Conservation (phyloP, 2,113 vertebrate species). For the Brachyistius frenatus region DNA sequence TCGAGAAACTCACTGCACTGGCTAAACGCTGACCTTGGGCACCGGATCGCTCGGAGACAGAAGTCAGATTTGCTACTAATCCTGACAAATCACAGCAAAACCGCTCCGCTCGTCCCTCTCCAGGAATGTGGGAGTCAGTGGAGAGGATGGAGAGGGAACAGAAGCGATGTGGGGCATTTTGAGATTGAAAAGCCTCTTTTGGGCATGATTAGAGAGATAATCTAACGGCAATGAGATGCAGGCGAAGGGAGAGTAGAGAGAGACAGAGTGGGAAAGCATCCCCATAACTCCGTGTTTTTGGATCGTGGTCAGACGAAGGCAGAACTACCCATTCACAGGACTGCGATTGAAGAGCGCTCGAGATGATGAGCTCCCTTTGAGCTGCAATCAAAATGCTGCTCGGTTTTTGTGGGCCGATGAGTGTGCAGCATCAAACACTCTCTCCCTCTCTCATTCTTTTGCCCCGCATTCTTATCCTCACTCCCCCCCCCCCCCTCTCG, state of each 20-base stretch:
- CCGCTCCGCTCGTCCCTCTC: constrained; percentile 3
- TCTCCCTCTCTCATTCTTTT: constrained; percentile 44
- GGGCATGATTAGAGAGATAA: constrained; percentile 66
- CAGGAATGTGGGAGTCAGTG: constrained; percentile 14
- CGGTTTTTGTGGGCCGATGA: constrained; percentile 70
- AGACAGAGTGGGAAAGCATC: constrained; percentile 21
- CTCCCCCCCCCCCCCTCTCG: background rate
- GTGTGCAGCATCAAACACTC: constrained; percentile 70
- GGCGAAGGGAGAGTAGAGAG: constrained; percentile 12
- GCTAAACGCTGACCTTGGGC: constrained; percentile 41
- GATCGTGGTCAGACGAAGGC: constrained; percentile 66
- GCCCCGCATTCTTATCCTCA: constrained; percentile 51
- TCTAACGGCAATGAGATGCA: constrained; percentile 40
- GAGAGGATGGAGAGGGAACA: constrained; percentile 26
- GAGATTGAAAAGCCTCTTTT: constrained; percentile 68
- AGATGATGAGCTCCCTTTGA: constrained; percentile 81
- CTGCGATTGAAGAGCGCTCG: constrained; percentile 72
- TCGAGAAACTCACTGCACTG: background rate
- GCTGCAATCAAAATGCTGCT: constrained; percentile 79
- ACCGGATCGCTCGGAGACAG: constrained; percentile 10
- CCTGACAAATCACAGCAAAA: constrained; percentile 50
- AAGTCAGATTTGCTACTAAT: constrained; percentile 51
- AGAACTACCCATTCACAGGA: constrained; percentile 60
- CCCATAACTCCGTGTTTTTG: constrained; percentile 59
- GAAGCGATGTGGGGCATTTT: constrained; percentile 43